Base-by-base conservation (phyloP, 1,140 invertebrate species). In the Scaptomyza montana region DNA sequence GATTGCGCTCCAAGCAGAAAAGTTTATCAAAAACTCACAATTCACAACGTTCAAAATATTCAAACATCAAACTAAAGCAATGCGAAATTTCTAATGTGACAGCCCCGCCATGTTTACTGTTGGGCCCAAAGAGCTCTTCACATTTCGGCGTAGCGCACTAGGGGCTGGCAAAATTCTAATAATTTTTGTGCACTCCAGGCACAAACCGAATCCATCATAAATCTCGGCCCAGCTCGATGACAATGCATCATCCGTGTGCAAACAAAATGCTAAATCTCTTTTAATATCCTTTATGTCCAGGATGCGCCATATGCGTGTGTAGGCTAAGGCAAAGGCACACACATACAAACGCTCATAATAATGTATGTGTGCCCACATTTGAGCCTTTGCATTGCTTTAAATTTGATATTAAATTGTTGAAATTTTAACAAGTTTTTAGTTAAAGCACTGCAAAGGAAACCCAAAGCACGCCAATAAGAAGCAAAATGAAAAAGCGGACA, bases 201-300 rank as follows among this genome's bases (percentile, higher is more conserved):
- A 89, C 79, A 87, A 87, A 87, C 82, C 84, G 84, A 89, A 89
- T 91, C 87, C 90, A 87, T 91, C 80, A 91, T 91, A 91, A 91
- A 91, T 91, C 90, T 91, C 89, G 89, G 89, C 73, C 80, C 85
- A 61, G 75, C 89, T 90, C 90, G 89, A 91, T 91, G 85, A 91
- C 89, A 91, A 91, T 91, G 84, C 89, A 91, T 91, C 89, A 91
- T 91, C 89, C 86, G 77, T 87, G 75, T 80, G 90, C 85, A 91
- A 91, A 91, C 89, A 91, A 66, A 89, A 77, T 77, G 84, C 81
- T 87, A 90, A 90, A 91, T 91, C 85, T 89, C 78, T 84, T 91
- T 82, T 91, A 87, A 90, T 90, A 90, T 90, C 85, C 84, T 89
- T 89, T 89, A 77, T 89, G 84, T 89, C 84, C 84, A 89, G 85